Percentiles rank a stretch among this genome's conserved stretches.
phyloP scores from a whole-genome alignment of 2,113 vertebrate genomes.

The Rhagologus leucostigma region DNA sequence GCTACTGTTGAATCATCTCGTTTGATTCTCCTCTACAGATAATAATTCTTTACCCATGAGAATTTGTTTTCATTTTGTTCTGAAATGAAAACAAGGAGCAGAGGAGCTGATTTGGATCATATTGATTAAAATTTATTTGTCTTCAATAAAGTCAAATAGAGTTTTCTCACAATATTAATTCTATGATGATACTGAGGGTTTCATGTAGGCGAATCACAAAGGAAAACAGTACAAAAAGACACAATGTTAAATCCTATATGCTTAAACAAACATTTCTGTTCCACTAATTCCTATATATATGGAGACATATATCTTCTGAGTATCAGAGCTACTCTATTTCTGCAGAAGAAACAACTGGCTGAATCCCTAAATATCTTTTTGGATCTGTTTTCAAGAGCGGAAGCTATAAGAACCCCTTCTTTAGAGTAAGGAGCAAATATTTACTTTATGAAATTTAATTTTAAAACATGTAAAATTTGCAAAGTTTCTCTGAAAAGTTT shows the following conservation, averaged over 20 bases:
- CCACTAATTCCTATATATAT: not conserved
- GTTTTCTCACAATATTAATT: conserved; percentile 34
- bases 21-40: not conserved
- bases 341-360: not conserved
- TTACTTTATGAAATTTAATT: not conserved
- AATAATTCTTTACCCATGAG: conserved; percentile 17
- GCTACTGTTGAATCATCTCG: not conserved
- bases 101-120: conserved; percentile 33
- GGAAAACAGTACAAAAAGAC: not conserved
- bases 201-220: not conserved
- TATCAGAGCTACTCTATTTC: not conserved
- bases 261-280: not conserved
- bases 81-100: conserved; percentile 54
- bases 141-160: conserved; percentile 35
- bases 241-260: not conserved
- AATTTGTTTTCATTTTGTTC: conserved; percentile 52
- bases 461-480: not conserved
- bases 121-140: conserved; percentile 52
- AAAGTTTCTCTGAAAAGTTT: not conserved
- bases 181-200: not conserved
- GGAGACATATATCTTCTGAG: not conserved
- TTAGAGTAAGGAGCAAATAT: not conserved
- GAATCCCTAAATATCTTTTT: not conserved
- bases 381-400: not conserved
- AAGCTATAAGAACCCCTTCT: not conserved